Evolutionary conservation across 2,888 invertebrate genomes (phyloP).

Genomic region (Timandra comae): DNA sequence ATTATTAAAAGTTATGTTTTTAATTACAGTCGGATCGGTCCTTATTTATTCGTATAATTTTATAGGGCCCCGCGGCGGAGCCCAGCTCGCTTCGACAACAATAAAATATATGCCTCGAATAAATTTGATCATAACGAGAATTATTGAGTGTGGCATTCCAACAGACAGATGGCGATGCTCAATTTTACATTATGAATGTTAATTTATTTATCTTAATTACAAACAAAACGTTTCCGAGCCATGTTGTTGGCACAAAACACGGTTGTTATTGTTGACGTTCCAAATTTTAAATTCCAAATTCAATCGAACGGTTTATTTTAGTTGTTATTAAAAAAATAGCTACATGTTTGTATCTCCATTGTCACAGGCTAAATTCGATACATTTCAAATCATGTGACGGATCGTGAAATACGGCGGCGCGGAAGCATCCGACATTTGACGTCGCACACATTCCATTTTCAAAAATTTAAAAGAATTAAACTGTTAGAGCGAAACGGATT

Average conservation of each 20-base stretch:
- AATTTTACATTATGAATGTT: constrained; percentile 8
- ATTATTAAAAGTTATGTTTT: constrained; percentile 75
- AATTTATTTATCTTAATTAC: constrained; percentile 31
- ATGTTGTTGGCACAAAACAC: no score
- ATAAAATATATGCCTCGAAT: constrained; percentile 68
- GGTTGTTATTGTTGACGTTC: no score
- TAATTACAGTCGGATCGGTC: constrained; percentile 67
- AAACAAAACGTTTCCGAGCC: constrained; percentile 3
- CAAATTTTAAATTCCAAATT: not conserved
- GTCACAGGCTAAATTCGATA: constrained; percentile 50
- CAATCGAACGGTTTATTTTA: constrained; percentile 11
- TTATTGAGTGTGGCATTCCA: constrained; percentile 59
- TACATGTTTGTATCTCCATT: constrained; percentile 26
- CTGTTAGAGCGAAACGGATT: constrained; percentile 14
- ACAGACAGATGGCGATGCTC: constrained; percentile 21
- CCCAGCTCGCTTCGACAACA: constrained; percentile 41
- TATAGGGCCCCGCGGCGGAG: constrained; percentile 69
- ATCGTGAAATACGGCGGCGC: constrained; percentile 47
- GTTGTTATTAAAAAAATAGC: constrained; percentile 18
- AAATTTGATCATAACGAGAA: constrained; percentile 73
- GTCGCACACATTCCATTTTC: constrained; percentile 23
- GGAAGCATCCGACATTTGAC: constrained; percentile 32
- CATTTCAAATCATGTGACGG: constrained; percentile 59
- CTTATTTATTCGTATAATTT: constrained; percentile 75
- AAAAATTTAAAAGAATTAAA: constrained; percentile 23